These are phyloP conservation scores for Burhinus bistriatus DNA, from an alignment of 2,113 vertebrate genomes.

Conservation along the genomic window DNA sequence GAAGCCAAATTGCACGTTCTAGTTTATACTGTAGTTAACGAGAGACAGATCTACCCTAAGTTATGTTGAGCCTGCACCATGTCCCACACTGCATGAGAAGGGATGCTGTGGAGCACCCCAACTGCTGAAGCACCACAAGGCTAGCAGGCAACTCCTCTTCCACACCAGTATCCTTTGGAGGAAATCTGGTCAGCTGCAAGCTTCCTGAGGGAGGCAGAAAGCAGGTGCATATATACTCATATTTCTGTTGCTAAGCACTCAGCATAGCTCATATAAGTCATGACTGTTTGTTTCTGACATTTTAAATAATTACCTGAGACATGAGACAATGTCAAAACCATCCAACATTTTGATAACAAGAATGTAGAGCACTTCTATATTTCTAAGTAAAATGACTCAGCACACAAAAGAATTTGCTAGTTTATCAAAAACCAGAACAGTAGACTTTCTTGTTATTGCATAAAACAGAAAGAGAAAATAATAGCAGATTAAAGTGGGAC, in stretches of 20 bases:
- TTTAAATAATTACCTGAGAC: not conserved
- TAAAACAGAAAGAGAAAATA: not conserved
- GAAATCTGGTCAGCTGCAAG: not conserved
- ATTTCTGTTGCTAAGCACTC: not conserved
- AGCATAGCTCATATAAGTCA: not conserved
- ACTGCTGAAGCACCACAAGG: not conserved
- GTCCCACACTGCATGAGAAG: not conserved
- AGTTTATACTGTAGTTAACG: not conserved
- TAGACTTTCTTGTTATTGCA: not conserved
- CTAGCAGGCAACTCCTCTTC: not conserved
- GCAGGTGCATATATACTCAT: not conserved
- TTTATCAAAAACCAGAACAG: not conserved
- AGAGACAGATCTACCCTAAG: not conserved
- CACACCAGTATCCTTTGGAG: not conserved
- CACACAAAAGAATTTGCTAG: not conserved
- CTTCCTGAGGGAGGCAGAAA: not conserved
- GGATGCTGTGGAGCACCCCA: not conserved
- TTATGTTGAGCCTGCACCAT: not conserved
- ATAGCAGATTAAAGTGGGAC: not conserved
- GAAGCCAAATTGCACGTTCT: not conserved
- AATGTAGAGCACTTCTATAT: not conserved
- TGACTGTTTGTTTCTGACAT: not conserved
- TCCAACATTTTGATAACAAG: not conserved
- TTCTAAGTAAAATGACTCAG: not conserved
- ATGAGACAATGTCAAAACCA: not conserved